Conservation (phyloP, 2,888 invertebrate genomes). For the Malthinus flaveolus region DNA sequence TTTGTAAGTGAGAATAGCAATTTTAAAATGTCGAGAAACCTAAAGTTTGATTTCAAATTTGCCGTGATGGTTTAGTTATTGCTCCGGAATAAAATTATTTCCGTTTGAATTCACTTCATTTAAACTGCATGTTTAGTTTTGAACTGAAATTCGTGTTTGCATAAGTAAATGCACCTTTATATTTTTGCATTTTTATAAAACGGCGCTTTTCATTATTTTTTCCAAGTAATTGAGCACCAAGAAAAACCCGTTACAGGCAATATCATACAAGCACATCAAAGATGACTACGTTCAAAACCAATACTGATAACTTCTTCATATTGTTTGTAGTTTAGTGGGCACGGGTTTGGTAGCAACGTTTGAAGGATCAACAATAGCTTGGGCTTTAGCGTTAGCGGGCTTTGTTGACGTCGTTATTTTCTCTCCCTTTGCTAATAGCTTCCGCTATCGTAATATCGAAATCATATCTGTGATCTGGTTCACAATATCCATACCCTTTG, state of each 20-base stretch:
- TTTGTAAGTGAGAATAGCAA: too few relatives aligned
- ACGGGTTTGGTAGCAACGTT: conserved; percentile 27
- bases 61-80: too few relatives aligned
- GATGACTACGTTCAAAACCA: conserved; percentile 14
- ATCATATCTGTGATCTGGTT: conserved; percentile 46
- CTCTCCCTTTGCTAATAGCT: conserved; percentile 44
- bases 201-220: not conserved
- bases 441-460: conserved; percentile 43
- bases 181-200: too few relatives aligned
- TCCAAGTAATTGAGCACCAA: not conserved
- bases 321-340: conserved; percentile 32
- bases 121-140: too few relatives aligned
- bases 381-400: conserved; percentile 24
- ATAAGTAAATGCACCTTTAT: too few relatives aligned
- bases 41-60: too few relatives aligned
- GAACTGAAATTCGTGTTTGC: too few relatives aligned
- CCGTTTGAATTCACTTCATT: too few relatives aligned
- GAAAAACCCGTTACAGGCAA: not conserved
- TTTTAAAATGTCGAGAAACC: too few relatives aligned
- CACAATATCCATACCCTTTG: conserved; percentile 44
- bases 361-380: conserved; percentile 29
- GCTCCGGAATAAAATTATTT: too few relatives aligned
- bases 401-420: conserved; percentile 44
- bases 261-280: conserved; percentile 4
- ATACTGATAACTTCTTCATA: conserved; percentile 31